Conservation (phyloP, 2,797 vertebrate genomes). For the Centropyge bicolor region DNA sequence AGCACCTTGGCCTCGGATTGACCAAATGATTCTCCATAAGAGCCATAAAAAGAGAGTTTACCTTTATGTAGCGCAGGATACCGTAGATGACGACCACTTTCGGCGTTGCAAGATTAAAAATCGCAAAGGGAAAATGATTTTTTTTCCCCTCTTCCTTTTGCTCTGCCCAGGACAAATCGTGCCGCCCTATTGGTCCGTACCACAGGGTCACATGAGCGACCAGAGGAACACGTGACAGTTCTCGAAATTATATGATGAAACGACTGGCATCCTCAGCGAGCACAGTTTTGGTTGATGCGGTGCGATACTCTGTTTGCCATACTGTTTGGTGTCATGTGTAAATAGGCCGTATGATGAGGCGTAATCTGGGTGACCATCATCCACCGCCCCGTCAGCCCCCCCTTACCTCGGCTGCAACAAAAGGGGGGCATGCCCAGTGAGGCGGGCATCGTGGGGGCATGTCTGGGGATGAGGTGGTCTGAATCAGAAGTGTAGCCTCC, state of each 20-base stretch:
- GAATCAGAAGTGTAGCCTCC: constrained; percentile 68
- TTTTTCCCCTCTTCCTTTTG: constrained; percentile 72
- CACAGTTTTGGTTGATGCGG: constrained; percentile 65
- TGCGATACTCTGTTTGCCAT: constrained; percentile 67
- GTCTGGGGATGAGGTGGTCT: constrained; percentile 69
- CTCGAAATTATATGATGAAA: constrained; percentile 74
- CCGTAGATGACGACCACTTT: constrained; percentile 72
- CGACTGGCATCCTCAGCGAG: constrained; percentile 76
- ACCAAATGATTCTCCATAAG: neutral
- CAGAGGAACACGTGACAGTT: constrained; percentile 87
- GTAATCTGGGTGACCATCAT: constrained; percentile 77
- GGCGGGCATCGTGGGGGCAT: constrained; percentile 72
- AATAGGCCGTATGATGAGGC: constrained; percentile 80
- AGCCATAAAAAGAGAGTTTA: constrained; percentile 63
- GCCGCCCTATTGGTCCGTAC: constrained; percentile 88
- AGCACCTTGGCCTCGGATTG: neutral
- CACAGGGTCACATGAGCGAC: constrained; percentile 87
- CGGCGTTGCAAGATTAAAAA: constrained; percentile 84
- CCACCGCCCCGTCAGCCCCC: constrained; percentile 35
- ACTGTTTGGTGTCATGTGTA: constrained; percentile 80
- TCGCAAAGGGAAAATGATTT: constrained; percentile 81
- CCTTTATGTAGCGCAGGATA: constrained; percentile 73
- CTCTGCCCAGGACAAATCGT: constrained; percentile 78
- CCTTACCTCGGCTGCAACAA: constrained; percentile 53
- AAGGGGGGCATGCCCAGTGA: constrained; percentile 72